Conservation (phyloP, 2,113 vertebrate genomes). For the Jacana jacana region DNA sequence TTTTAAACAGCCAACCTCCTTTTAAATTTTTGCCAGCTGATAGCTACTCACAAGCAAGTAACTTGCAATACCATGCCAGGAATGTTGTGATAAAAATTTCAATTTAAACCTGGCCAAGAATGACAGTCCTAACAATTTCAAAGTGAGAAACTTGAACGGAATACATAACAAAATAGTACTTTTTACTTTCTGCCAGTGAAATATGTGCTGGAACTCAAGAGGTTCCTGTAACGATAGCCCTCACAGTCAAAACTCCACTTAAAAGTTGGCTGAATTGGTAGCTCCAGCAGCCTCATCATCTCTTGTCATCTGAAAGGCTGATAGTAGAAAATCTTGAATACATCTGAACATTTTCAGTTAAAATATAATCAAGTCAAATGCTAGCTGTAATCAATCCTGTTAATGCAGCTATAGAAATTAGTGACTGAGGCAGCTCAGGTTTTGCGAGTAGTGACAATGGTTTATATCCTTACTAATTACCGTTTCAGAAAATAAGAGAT, state of each 20-base stretch:
- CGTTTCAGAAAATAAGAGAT: not conserved
- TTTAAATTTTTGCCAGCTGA: conserved; percentile 51
- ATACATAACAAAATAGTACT: not conserved
- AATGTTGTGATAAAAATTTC: conserved; percentile 60
- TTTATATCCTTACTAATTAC: not conserved
- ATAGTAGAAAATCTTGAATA: not conserved
- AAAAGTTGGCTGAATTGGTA: not conserved
- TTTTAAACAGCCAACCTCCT: conserved; percentile 42
- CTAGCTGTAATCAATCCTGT: conserved; percentile 37
- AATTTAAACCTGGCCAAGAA: conserved; percentile 49
- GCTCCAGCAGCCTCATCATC: not conserved
- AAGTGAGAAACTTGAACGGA: conserved; percentile 1
- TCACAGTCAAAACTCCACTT: not conserved
- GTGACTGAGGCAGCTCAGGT: conserved; percentile 12
- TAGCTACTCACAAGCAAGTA: conserved; percentile 36
- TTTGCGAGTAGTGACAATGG: not conserved
- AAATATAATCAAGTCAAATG: conserved; percentile 13
- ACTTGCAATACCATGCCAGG: conserved; percentile 10
- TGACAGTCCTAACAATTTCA: conserved; percentile 36
- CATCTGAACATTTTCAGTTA: conserved; percentile 50
- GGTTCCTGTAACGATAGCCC: not conserved
- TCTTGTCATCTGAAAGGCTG: conserved; percentile 8
- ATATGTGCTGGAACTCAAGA: not conserved
- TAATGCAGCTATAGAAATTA: conserved; percentile 33
- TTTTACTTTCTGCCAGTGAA: not conserved